Conservation (phyloP, 2,113 vertebrate species). For the Craseonycteris thonglongyai region DNA sequence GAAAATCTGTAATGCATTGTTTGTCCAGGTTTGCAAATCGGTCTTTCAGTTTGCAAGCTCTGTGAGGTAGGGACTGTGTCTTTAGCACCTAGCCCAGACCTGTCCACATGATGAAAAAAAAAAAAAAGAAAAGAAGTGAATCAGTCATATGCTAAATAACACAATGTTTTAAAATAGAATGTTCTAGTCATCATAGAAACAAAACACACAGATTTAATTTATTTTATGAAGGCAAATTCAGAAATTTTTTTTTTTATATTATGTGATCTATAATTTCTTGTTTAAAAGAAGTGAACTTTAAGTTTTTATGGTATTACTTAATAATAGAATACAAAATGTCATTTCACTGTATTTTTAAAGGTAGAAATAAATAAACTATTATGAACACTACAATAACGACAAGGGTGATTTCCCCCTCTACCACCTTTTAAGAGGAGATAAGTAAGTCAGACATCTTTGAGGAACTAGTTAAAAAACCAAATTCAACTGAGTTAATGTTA, state of each 20-base stretch:
- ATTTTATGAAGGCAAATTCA: not conserved
- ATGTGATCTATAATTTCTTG: not conserved
- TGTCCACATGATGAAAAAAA: not conserved
- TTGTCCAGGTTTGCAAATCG: not conserved
- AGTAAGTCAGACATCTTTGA: not conserved
- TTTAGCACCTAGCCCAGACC: not conserved
- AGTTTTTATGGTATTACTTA: not conserved
- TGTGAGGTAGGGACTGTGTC: not conserved
- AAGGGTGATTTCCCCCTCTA: not conserved
- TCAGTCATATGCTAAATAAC: not conserved
- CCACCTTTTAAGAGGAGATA: not conserved
- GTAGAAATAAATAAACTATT: slow-evolving; percentile 3
- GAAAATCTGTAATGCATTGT: not conserved
- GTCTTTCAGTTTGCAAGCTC: not conserved
- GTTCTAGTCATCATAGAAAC: not conserved
- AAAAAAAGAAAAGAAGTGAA: not conserved
- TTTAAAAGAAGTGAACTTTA: not conserved
- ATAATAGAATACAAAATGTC: not conserved
- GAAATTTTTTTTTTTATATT: not conserved
- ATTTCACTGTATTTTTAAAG: not conserved
- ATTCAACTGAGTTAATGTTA: not conserved
- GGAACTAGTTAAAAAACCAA: not conserved
- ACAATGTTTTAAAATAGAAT: not conserved
- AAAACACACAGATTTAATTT: not conserved
- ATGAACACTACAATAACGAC: not conserved